phyloP scores from a whole-genome alignment of 2,888 invertebrate species.

The Ophioninae sp. region DNA sequence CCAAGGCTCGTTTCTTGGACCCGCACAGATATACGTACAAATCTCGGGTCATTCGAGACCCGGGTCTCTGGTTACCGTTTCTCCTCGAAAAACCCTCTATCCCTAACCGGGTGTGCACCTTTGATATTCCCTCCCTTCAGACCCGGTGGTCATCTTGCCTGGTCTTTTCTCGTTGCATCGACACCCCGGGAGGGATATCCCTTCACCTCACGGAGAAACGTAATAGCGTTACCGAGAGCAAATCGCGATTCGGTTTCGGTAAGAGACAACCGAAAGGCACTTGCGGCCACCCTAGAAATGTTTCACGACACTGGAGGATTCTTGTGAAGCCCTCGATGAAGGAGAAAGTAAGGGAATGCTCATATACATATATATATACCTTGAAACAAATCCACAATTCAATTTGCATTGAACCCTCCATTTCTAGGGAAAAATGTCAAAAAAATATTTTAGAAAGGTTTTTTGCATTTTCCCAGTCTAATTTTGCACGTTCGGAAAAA shows the following conservation, averaged over 20 bases:
- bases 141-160: slow-evolving; percentile 34
- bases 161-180: slow-evolving; percentile 55
- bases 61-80: slow-evolving; percentile 77
- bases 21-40: slow-evolving; percentile 6
- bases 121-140: slow-evolving; percentile 26
- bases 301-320: slow-evolving; percentile 33
- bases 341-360: too few species aligned
- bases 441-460: too few species aligned
- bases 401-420: too few species aligned
- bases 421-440: too few species aligned
- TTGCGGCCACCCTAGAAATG: slow-evolving; percentile 19
- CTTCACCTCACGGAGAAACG: slow-evolving; percentile 66
- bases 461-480: too few species aligned
- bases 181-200: slow-evolving; percentile 43
- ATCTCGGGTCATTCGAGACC: slow-evolving; percentile 78
- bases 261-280: slow-evolving; percentile 45
- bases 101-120: slow-evolving; percentile 44
- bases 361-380: too few species aligned
- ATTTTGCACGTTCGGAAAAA: too few species aligned
- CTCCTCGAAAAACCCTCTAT: slow-evolving; percentile 63
- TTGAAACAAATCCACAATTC: too few species aligned
- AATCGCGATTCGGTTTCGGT: slow-evolving; percentile 72
- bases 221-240: slow-evolving; percentile 70
- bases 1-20: slow-evolving; percentile 62
- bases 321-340: not conserved